phyloP scores from a whole-genome alignment of 64 coral and sea anemone genomes.

The Stylophora pistillata region DNA sequence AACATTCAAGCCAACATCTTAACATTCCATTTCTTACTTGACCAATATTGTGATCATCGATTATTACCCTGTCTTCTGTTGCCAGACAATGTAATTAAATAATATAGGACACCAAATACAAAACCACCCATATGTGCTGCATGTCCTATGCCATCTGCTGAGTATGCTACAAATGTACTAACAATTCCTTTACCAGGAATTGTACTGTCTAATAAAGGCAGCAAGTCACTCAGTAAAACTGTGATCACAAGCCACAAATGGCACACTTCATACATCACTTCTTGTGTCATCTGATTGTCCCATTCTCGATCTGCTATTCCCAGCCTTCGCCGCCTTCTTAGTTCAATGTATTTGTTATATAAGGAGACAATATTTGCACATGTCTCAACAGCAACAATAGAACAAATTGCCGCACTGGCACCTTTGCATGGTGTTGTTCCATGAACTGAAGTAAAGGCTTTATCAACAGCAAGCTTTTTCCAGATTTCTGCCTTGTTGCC shows the following conservation, averaged over 20 bases:
- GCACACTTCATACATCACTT: slow-evolving; percentile 59
- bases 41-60: neutral
- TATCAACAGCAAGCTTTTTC: slow-evolving; percentile 51
- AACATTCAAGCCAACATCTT: too few species aligned
- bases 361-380: slow-evolving; percentile 72
- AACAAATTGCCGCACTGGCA: slow-evolving; percentile 77
- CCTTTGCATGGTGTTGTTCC: slow-evolving; percentile 74
- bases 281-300: slow-evolving; percentile 36
- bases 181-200: slow-evolving; percentile 55
- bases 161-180: slow-evolving; percentile 73
- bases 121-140: slow-evolving; percentile 89
- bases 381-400: slow-evolving; percentile 75
- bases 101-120: slow-evolving; percentile 77
- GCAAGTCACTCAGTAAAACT: slow-evolving; percentile 53
- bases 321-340: slow-evolving; percentile 38
- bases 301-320: slow-evolving; percentile 28
- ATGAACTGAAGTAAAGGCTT: slow-evolving; percentile 69
- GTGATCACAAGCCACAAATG: slow-evolving; percentile 51
- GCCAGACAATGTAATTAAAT: slow-evolving; percentile 56
- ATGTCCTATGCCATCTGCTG: slow-evolving; percentile 82
- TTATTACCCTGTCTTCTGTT: neutral
- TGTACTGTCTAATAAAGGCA: slow-evolving; percentile 62
- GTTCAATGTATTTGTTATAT: slow-evolving; percentile 51
- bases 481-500: slow-evolving; percentile 40
- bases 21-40: neutral